Percentiles rank a stretch among this genome's conserved stretches.
phyloP scores from a whole-genome alignment of 2,888 invertebrate species.

The Cynaeus angustus region DNA sequence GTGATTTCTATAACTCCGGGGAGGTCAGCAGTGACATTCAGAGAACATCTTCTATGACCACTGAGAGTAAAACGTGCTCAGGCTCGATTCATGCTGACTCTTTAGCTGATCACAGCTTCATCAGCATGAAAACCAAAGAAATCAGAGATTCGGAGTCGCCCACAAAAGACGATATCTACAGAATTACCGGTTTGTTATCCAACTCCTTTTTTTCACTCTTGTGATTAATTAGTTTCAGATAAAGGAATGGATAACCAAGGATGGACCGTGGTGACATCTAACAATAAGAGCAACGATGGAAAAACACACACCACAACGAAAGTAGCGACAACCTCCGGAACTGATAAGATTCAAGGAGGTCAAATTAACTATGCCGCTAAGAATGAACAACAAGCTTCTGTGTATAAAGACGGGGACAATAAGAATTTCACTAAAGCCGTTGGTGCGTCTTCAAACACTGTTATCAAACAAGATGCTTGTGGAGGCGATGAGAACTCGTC shows the following conservation, averaged over 20 bases:
- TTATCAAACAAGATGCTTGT: conserved; percentile 73
- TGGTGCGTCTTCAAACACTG: conserved; percentile 71
- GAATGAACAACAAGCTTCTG: conserved; percentile 76
- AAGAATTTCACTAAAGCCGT: conserved; percentile 73
- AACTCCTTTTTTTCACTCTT: background rate
- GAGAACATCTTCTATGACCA: conserved; percentile 54
- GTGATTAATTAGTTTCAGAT: conserved; percentile 21
- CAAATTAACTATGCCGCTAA: conserved; percentile 78
- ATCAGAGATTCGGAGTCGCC: conserved; percentile 86
- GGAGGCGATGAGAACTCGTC: conserved; percentile 73
- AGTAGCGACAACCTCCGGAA: conserved; percentile 79
- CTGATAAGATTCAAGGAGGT: conserved; percentile 79
- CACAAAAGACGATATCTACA: conserved; percentile 74
- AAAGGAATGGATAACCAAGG: conserved; percentile 66
- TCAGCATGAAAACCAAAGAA: conserved; percentile 85
- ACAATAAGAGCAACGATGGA: conserved; percentile 78
- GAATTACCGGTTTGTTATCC: conserved; percentile 58
- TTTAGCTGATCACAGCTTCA: conserved; percentile 84
- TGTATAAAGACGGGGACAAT: conserved; percentile 74
- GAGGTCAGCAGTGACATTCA: conserved; percentile 61
- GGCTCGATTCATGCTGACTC: conserved; percentile 78
- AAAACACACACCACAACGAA: conserved; percentile 77
- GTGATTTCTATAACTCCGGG: conserved; percentile 78
- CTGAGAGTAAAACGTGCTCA: conserved; percentile 55
- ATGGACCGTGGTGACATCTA: conserved; percentile 80